phyloP scores from a whole-genome alignment of 1,140 invertebrate genomes.

The Trichoplusia ni region DNA sequence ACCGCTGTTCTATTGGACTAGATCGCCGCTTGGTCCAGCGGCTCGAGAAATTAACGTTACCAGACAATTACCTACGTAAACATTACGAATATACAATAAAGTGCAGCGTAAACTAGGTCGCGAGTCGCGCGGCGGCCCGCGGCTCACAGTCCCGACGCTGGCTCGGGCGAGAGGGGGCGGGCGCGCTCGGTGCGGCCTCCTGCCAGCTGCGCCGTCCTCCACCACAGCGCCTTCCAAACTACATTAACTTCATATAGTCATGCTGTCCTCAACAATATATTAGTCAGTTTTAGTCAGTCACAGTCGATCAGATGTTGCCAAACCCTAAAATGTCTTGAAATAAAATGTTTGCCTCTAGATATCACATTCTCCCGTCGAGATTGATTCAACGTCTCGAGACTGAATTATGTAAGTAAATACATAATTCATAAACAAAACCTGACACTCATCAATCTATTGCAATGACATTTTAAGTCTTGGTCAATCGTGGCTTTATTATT shows the following conservation, averaged over 20 bases:
- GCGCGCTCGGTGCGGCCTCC: too few relatives aligned
- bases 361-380: slow-evolving; percentile 35
- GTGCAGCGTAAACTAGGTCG: slow-evolving; percentile 45
- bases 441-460: slow-evolving; percentile 13
- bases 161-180: slow-evolving; percentile 40
- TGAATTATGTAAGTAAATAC: slow-evolving; percentile 14
- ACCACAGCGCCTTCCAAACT: too few relatives aligned
- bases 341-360: slow-evolving; percentile 21
- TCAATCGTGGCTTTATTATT: slow-evolving; percentile 20
- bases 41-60: slow-evolving; percentile 56
- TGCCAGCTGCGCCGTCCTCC: too few relatives aligned
- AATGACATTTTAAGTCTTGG: slow-evolving; percentile 33
- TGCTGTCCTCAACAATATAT: too few relatives aligned
- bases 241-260: too few relatives aligned
- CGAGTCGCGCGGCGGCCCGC: too few relatives aligned
- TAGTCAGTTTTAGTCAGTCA: neutral
- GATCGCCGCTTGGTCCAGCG: slow-evolving; percentile 50
- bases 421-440: slow-evolving; percentile 14
- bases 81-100: slow-evolving; percentile 53
- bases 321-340: slow-evolving; percentile 14
- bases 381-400: slow-evolving; percentile 5
- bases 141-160: too few relatives aligned
- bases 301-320: slow-evolving; percentile 10
- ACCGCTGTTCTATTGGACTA: slow-evolving; percentile 75
- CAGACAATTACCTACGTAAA: slow-evolving; percentile 72